Conservation (phyloP, 2,888 invertebrate species). For the Idaea straminata region DNA sequence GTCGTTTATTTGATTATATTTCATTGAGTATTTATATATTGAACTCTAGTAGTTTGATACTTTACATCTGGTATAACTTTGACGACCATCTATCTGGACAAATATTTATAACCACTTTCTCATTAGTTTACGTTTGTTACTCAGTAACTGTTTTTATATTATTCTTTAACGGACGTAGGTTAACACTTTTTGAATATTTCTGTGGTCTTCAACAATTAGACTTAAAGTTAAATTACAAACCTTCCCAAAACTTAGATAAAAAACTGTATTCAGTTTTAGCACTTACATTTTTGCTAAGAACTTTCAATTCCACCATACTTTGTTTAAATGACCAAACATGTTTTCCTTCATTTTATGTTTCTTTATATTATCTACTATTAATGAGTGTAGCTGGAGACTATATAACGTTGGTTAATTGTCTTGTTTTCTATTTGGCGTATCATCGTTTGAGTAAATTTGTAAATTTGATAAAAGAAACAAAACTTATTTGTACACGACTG, state of each 20-base stretch:
- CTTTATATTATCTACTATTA: background rate
- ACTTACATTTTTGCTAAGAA: background rate
- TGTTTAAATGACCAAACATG: background rate
- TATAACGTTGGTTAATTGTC: background rate
- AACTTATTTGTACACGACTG: background rate
- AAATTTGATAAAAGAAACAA: background rate
- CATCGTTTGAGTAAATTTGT: background rate
- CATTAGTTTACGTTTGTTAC: background rate
- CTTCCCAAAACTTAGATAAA: background rate
- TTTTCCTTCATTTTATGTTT: background rate
- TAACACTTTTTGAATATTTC: background rate
- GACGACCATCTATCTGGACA: background rate
- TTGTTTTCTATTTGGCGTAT: background rate
- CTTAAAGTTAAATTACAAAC: background rate
- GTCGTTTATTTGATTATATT: background rate
- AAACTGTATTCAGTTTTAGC: background rate
- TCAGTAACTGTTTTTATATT: background rate
- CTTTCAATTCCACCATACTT: background rate
- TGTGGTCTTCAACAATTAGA: background rate
- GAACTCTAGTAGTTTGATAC: background rate
- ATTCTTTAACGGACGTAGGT: background rate
- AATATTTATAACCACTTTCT: background rate
- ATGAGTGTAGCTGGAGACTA: background rate
- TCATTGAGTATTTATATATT: background rate
- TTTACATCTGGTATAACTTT: background rate